A percentile compares a stretch with the other conserved stretches of the same genome.
phyloP scores from a whole-genome alignment of 2,797 vertebrate genomes.

The Amazona ochrocephala region DNA sequence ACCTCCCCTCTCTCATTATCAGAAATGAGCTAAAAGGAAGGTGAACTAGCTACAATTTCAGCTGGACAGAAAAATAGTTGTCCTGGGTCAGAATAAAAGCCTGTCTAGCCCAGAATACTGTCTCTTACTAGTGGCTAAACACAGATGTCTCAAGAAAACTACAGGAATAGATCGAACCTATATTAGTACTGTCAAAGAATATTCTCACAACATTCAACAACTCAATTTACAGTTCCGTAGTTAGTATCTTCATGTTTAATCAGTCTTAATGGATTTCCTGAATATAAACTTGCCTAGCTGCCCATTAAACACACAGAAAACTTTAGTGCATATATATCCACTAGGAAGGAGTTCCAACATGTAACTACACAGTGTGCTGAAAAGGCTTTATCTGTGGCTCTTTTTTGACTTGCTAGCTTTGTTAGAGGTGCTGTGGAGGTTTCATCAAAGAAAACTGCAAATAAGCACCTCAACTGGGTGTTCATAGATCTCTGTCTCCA shows the following conservation, averaged over 20 bases:
- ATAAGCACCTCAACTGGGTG: not conserved
- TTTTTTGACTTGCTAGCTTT: not conserved
- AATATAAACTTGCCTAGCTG: not conserved
- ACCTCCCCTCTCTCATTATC: not conserved
- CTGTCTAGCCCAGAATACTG: not conserved
- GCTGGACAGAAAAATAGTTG: not conserved
- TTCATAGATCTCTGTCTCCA: not conserved
- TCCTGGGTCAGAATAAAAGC: not conserved
- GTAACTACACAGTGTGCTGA: not conserved
- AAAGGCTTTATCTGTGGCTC: not conserved
- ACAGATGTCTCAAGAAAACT: not conserved
- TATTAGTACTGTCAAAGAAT: not conserved
- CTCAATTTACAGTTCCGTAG: not conserved
- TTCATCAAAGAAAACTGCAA: not conserved
- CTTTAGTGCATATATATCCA: fast-evolving
- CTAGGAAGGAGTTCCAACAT: not conserved
- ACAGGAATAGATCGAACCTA: not conserved
- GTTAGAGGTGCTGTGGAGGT: not conserved
- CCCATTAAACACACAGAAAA: not conserved
- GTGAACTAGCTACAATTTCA: not conserved
- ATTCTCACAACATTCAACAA: not conserved
- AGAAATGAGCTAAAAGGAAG: not conserved
- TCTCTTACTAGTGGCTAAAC: not conserved
- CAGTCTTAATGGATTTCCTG: not conserved
- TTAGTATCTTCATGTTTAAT: not conserved